These are phyloP conservation scores for Cynopterus sphinx DNA, from an alignment of 2,797 vertebrate genomes.

Conservation along the genomic window DNA sequence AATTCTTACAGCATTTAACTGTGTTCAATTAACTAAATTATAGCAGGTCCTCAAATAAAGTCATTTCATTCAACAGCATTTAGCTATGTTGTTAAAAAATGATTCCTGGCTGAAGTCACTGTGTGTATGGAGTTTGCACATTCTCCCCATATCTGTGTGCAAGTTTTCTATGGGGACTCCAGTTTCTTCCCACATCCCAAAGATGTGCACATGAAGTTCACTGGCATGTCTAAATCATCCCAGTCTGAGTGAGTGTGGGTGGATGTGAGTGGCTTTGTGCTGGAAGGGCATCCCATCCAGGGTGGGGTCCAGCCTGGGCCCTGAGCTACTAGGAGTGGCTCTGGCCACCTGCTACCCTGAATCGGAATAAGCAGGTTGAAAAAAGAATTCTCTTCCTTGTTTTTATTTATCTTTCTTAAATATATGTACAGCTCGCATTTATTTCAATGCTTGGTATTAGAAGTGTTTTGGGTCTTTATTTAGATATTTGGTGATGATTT, in stretches of 20 bases:
- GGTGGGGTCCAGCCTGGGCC: not conserved
- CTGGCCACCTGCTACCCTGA: not conserved
- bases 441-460: not conserved
- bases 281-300: not conserved
- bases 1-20: not conserved
- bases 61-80: not conserved
- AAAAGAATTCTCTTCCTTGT: not conserved
- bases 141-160: not conserved
- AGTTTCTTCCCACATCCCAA: not conserved
- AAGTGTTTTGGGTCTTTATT: not conserved
- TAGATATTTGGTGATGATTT: not conserved
- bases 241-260: not conserved
- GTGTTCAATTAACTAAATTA: constrained; percentile 23
- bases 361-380: not conserved
- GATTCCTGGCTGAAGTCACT: not conserved
- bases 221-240: not conserved
- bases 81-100: not conserved
- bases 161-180: not conserved
- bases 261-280: not conserved
- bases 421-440: not conserved
- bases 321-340: not conserved
- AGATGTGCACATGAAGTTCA: not conserved
- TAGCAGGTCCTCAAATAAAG: not conserved
- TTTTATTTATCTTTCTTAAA: not conserved
- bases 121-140: not conserved